Conservation (phyloP, 2,113 vertebrate genomes). For the Dromas ardeola region DNA sequence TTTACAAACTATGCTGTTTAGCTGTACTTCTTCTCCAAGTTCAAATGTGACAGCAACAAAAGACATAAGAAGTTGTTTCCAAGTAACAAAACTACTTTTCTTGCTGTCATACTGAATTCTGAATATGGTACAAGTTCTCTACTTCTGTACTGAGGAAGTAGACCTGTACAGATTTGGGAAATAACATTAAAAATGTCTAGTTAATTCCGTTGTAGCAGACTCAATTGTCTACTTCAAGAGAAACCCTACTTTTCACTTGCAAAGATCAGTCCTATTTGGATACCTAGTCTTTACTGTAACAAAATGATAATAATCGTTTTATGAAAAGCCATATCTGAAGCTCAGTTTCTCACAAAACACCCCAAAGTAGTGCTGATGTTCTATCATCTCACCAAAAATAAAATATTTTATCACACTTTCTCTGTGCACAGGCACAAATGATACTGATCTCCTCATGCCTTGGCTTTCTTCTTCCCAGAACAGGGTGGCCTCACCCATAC, state of each 20-base stretch:
- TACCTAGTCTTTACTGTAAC: neutral
- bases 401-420: neutral
- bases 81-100: neutral
- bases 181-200: neutral
- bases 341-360: neutral
- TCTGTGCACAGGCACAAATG: neutral
- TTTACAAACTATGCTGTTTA: neutral
- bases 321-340: neutral
- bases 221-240: neutral
- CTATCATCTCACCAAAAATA: neutral
- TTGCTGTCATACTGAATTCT: neutral
- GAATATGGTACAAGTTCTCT: neutral
- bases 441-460: neutral
- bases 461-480: neutral
- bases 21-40: neutral
- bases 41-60: neutral
- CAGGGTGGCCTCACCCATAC: neutral
- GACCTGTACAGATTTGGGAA: neutral
- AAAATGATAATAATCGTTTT: neutral
- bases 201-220: neutral
- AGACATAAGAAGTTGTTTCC: neutral
- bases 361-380: neutral
- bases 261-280: neutral
- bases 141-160: neutral
- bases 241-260: neutral